phyloP scores from a whole-genome alignment of 2,888 invertebrate genomes.

The Cosmopolites sordidus region DNA sequence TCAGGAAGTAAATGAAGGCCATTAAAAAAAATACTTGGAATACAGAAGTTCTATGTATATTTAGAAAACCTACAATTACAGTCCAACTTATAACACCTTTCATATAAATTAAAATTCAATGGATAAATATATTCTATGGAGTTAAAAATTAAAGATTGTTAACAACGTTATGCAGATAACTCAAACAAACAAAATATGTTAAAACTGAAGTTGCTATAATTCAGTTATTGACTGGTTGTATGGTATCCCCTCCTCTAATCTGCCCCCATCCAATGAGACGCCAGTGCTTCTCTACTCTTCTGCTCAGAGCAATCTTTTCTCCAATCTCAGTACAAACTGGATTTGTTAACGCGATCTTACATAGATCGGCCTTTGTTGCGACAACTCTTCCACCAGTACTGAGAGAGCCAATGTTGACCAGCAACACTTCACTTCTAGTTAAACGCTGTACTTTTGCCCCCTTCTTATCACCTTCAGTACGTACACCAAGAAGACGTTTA shows the following conservation, averaged over 20 bases:
- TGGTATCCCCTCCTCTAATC: slow-evolving; percentile 95
- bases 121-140: too few species aligned
- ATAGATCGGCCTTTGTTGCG: slow-evolving; percentile 93
- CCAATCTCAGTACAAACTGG: slow-evolving; percentile 99
- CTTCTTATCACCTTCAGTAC: slow-evolving; percentile 98
- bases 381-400: slow-evolving; percentile 96
- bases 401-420: slow-evolving; percentile 98
- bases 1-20: too few species aligned
- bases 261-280: slow-evolving; percentile 99
- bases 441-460: slow-evolving; percentile 96
- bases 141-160: too few species aligned
- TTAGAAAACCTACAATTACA: background rate
- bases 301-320: slow-evolving; percentile 98
- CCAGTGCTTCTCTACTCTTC: slow-evolving; percentile 99
- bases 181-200: too few species aligned
- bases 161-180: too few species aligned
- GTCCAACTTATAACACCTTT: background rate
- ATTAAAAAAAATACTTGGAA: too few species aligned
- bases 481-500: slow-evolving; percentile 91
- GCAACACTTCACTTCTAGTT: slow-evolving; percentile 81
- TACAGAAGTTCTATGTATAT: too few species aligned
- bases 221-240: slow-evolving; percentile 63
- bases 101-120: background rate
- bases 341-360: slow-evolving; percentile 93
- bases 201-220: background rate